Evolutionary conservation across 2,797 vertebrate genomes (phyloP).

Genomic region (Mus spretus): DNA sequence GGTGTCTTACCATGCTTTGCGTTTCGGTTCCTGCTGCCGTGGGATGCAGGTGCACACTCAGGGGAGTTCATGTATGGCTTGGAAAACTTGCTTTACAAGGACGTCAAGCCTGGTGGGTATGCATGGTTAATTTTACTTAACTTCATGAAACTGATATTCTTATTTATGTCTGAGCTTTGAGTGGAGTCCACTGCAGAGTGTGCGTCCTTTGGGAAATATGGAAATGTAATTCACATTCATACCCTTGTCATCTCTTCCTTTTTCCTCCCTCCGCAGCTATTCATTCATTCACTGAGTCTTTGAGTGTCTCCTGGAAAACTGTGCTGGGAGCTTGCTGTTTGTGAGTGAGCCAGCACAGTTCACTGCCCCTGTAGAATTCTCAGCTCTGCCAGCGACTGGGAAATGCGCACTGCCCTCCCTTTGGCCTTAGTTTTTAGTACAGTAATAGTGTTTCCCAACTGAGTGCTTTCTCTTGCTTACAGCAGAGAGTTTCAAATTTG

Average conservation of each 20-base stretch:
- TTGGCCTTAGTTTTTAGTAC: not conserved
- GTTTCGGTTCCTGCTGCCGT: constrained; percentile 89
- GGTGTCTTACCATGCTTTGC: constrained; percentile 85
- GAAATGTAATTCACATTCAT: constrained; percentile 77
- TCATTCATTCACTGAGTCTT: constrained; percentile 29
- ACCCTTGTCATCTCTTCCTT: not conserved
- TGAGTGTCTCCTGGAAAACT: not conserved
- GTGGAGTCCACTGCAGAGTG: not conserved
- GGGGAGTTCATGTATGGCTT: constrained; percentile 94
- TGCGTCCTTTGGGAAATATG: constrained; percentile 74
- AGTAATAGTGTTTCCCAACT: constrained; percentile 1
- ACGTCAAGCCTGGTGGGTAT: constrained; percentile 94
- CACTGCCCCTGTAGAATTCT: not conserved
- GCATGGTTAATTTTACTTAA: constrained; percentile 78
- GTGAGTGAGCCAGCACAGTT: not conserved
- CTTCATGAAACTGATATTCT: not conserved
- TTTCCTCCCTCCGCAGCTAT: not conserved
- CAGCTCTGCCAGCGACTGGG: not conserved
- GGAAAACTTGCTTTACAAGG: constrained; percentile 96
- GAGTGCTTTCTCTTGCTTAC: not conserved
- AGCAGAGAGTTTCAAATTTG: not conserved
- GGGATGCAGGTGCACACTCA: constrained; percentile 91
- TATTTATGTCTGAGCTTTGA: constrained; percentile 42
- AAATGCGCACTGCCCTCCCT: not conserved
- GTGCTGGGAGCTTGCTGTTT: not conserved